Evolutionary conservation across 92 coral and sea anemone genomes (phyloP).

Genomic region (Pocillopora meandrina): DNA sequence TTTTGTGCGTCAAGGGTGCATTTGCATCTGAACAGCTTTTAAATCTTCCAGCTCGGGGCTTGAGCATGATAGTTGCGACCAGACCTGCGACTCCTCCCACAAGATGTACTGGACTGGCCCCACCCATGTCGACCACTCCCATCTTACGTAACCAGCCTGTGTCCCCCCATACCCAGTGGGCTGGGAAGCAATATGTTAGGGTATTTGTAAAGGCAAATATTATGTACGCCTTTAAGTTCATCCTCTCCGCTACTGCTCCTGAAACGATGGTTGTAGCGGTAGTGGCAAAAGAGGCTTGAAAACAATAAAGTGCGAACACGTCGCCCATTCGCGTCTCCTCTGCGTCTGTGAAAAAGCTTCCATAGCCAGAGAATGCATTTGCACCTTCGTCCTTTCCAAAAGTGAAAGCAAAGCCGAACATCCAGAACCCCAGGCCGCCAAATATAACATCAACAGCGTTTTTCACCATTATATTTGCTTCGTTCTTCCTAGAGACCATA

Average conservation of each 20-base stretch:
- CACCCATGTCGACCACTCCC: slow-evolving; percentile 91
- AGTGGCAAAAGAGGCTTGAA: slow-evolving; percentile 89
- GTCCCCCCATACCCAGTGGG: slow-evolving; percentile 95
- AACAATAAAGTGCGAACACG: slow-evolving; percentile 76
- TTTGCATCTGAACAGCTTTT: slow-evolving; percentile 14
- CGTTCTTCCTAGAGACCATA: slow-evolving; percentile 86
- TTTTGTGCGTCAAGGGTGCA: slow-evolving; percentile 50
- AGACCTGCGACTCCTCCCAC: slow-evolving; percentile 90
- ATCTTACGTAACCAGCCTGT: slow-evolving; percentile 79
- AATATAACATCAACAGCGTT: slow-evolving; percentile 88
- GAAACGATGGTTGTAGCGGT: slow-evolving; percentile 89
- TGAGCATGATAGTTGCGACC: slow-evolving; percentile 79
- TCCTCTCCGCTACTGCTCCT: slow-evolving; percentile 86
- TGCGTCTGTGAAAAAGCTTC: slow-evolving; percentile 83
- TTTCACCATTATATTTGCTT: slow-evolving; percentile 89
- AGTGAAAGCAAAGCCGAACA: slow-evolving; percentile 84
- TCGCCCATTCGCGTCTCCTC: slow-evolving; percentile 85
- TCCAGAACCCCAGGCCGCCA: slow-evolving; percentile 89
- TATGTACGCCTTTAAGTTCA: slow-evolving; percentile 82
- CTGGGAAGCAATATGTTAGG: slow-evolving; percentile 81
- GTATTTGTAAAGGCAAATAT: slow-evolving; percentile 89
- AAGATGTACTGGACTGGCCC: slow-evolving; percentile 87
- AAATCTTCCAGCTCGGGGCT: slow-evolving; percentile 79
- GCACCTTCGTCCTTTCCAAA: slow-evolving; percentile 56
- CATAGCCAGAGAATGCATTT: slow-evolving; percentile 83